Conservation (phyloP, 2,797 vertebrate species). For the Crocodylus rhombifer region DNA sequence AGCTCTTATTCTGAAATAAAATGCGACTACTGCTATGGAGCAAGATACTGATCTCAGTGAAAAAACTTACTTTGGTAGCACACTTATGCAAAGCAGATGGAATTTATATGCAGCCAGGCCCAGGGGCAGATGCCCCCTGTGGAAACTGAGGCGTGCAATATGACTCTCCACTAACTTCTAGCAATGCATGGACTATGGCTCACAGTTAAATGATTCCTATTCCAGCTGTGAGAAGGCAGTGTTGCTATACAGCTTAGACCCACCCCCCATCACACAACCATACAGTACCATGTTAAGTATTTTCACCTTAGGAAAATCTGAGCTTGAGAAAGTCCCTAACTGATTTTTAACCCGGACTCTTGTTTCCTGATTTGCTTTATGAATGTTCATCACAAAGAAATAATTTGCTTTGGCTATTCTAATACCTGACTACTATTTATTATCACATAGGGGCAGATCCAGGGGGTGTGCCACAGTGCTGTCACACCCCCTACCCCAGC, state of each 20-base stretch:
- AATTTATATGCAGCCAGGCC: background rate
- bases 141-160: background rate
- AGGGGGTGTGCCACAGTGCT: too few species aligned
- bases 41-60: background rate
- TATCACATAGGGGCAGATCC: background rate
- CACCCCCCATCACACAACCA: background rate
- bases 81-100: fast-evolving
- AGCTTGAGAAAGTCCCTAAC: background rate
- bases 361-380: background rate
- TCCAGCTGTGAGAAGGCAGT: background rate
- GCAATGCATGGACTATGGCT: fast-evolving
- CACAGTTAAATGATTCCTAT: background rate
- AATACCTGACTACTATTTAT: background rate
- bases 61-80: background rate
- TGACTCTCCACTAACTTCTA: fast-evolving
- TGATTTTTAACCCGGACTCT: background rate
- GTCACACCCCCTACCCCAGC: too few species aligned
- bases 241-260: background rate
- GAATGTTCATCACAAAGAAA: background rate
- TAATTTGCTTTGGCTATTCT: background rate
- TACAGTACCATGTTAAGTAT: background rate
- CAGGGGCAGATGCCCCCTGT: background rate
- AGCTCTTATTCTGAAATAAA: background rate
- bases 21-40: background rate
- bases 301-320: background rate